Evolutionary conservation across 2,797 vertebrate genomes (phyloP).

Genomic region (Synaphobranchus kaupii): DNA sequence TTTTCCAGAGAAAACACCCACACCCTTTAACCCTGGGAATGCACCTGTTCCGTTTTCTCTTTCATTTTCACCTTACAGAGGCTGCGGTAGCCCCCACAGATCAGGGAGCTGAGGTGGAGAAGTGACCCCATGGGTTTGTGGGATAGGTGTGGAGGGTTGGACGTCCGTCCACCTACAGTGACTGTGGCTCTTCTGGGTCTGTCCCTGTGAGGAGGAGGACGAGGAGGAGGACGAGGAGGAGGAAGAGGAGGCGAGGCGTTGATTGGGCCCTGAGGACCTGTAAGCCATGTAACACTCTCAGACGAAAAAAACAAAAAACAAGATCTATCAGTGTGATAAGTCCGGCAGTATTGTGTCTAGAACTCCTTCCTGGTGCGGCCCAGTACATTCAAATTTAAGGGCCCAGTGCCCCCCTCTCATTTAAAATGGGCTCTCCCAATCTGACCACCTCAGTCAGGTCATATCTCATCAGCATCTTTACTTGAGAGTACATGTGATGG

Average conservation of each 20-base stretch:
- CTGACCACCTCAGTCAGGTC: not conserved
- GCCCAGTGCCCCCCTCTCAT: too few relatives aligned
- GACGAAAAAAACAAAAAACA: not conserved
- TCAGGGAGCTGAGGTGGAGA: not conserved
- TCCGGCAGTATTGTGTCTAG: not conserved
- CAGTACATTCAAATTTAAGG: too few relatives aligned
- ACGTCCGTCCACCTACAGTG: not conserved
- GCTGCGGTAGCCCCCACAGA: not conserved
- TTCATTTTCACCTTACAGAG: not conserved
- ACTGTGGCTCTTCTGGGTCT: not conserved
- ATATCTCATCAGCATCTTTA: not conserved
- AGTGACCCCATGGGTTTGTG: not conserved
- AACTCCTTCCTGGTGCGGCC: not conserved
- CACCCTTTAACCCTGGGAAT: not conserved
- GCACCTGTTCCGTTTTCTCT: not conserved
- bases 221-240: too few relatives aligned
- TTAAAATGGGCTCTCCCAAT: not conserved
- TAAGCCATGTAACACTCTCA: not conserved
- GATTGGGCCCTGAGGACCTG: not conserved
- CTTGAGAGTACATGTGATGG: not conserved
- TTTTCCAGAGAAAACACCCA: not conserved
- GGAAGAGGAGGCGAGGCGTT: not conserved
- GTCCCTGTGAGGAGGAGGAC: not conserved
- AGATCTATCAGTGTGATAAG: conserved; percentile 6
- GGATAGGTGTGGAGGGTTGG: not conserved